phyloP scores from a whole-genome alignment of 2,797 vertebrate genomes.

The Buphagus erythrorhynchus region DNA sequence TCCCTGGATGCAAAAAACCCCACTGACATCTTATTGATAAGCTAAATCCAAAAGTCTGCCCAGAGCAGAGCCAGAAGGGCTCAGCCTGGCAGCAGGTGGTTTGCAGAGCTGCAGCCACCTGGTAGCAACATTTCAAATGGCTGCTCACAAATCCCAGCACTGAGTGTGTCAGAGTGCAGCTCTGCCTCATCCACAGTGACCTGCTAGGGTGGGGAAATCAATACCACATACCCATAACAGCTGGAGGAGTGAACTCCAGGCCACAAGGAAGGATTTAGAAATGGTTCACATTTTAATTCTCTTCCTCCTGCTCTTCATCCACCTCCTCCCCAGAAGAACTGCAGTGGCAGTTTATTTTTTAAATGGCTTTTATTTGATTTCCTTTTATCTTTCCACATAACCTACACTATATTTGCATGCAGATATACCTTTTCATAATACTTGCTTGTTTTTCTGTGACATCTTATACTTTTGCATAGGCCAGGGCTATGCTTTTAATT shows the following conservation, averaged over 20 bases:
- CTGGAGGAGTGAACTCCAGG: background rate
- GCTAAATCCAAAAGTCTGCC: background rate
- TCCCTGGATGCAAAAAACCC: background rate
- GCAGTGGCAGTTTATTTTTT: background rate
- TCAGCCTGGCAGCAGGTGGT: background rate
- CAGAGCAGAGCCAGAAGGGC: background rate
- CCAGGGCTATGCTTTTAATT: background rate
- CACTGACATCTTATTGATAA: background rate
- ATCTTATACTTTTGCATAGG: too few relatives aligned
- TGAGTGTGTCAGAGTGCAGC: background rate
- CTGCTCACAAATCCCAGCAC: background rate
- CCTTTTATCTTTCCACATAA: background rate
- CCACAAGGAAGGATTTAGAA: background rate
- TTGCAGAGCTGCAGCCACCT: background rate
- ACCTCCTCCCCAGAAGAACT: background rate
- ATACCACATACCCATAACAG: background rate
- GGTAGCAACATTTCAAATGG: background rate
- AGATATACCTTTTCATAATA: background rate
- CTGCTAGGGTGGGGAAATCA: background rate
- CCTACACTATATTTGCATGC: background rate
- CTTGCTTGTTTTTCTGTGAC: background rate
- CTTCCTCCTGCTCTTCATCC: background rate
- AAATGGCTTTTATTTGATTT: background rate
- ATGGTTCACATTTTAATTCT: too few relatives aligned
- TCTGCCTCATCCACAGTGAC: background rate